phyloP scores from a whole-genome alignment of 2,797 vertebrate genomes.

The Sorex maritimensis region DNA sequence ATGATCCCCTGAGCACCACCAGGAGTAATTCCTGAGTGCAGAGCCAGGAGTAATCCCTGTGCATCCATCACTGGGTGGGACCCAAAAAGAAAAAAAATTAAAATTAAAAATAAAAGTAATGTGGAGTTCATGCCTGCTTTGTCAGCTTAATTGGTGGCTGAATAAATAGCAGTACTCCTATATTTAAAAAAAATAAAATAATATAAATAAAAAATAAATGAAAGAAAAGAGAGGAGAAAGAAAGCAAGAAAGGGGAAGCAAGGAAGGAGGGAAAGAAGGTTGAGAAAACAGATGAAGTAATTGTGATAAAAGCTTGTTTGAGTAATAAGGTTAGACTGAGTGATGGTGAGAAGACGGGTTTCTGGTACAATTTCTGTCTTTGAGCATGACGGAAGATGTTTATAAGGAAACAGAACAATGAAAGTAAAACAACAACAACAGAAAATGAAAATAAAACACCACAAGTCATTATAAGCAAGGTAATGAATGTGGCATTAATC shows the following conservation, averaged over 20 bases:
- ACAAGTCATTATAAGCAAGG: slow-evolving; percentile 19
- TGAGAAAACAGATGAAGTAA: background rate
- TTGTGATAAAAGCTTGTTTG: background rate
- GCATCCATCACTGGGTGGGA: no score
- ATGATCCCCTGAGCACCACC: no score
- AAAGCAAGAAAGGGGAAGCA: background rate
- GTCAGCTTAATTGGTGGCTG: no score
- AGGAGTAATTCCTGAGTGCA: no score
- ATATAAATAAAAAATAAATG: no score
- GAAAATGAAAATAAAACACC: slow-evolving; percentile 37
- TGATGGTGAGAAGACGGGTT: background rate
- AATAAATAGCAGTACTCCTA: no score
- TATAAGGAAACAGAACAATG: background rate
- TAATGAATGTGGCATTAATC: background rate
- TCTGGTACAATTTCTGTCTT: background rate
- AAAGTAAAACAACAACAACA: background rate
- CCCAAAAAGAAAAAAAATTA: no score
- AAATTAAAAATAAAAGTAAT: no score
- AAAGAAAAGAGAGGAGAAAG: background rate
- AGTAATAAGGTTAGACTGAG: background rate
- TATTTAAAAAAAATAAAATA: no score
- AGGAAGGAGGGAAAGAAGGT: no score
- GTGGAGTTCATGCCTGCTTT: no score
- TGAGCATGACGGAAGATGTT: background rate
- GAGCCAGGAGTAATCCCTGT: no score